These are phyloP conservation scores for Chelon auratus DNA, from an alignment of 2,797 vertebrate species.

Conservation along the genomic window DNA sequence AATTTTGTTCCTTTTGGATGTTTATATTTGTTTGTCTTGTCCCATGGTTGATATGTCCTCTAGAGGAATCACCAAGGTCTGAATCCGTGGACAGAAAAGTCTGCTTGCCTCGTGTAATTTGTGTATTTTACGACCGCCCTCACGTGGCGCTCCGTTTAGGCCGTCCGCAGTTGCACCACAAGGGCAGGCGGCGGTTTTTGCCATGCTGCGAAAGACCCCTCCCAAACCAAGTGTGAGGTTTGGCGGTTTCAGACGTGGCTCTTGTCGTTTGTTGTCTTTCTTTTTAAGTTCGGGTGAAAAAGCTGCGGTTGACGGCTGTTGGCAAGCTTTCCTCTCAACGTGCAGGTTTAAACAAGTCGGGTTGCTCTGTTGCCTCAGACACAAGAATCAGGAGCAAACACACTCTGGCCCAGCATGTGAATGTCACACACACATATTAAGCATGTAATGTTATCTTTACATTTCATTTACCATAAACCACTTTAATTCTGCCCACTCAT, in stretches of 20 bases:
- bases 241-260: background rate
- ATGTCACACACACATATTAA: no score
- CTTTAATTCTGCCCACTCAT: background rate
- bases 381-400: no score
- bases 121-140: slow-evolving; percentile 30
- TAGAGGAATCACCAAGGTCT: slow-evolving; percentile 17
- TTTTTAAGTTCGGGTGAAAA: slow-evolving; percentile 30
- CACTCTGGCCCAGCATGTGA: no score
- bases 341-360: background rate
- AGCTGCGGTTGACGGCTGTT: slow-evolving; percentile 6
- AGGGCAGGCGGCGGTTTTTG: slow-evolving; percentile 57
- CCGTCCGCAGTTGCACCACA: slow-evolving; percentile 21
- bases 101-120: slow-evolving; percentile 32
- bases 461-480: background rate
- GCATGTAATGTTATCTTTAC: no score
- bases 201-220: slow-evolving; percentile 37
- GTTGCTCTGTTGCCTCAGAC: background rate
- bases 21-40: slow-evolving; percentile 4
- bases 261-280: background rate
- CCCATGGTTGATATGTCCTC: slow-evolving; percentile 39
- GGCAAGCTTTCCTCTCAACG: background rate
- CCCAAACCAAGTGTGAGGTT: slow-evolving; percentile 23
- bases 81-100: slow-evolving; percentile 27
- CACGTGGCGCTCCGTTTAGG: slow-evolving; percentile 51
- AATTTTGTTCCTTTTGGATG: background rate